These are phyloP conservation scores for Acanthurus lineatus DNA, from an alignment of 2,797 vertebrate species.

Conservation along the genomic window DNA sequence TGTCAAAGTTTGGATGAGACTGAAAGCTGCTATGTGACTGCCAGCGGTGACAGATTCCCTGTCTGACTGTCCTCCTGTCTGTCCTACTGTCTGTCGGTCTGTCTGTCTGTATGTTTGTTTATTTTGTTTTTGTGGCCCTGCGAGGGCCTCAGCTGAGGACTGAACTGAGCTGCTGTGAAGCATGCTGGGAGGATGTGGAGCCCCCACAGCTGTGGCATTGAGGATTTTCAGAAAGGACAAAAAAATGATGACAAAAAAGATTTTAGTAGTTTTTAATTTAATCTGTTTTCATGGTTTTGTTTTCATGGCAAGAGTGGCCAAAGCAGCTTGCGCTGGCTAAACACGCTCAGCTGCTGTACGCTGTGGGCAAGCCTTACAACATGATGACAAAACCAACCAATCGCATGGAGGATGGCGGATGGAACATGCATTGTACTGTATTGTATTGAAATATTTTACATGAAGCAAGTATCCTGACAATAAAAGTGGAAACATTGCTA, in stretches of 20 bases:
- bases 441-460: constrained; percentile 99
- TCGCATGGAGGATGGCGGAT: constrained; percentile 86
- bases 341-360: constrained; percentile 84
- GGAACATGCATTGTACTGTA: constrained; percentile 99
- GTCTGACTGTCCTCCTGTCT: constrained; percentile 72
- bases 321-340: constrained; percentile 86
- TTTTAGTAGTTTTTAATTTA: constrained; percentile 89
- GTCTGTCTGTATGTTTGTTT: constrained; percentile 34
- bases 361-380: constrained; percentile 94
- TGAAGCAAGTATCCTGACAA: constrained; percentile 99
- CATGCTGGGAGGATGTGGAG: constrained; percentile 76
- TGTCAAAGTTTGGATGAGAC: constrained; percentile 78
- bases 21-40: constrained; percentile 89
- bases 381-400: constrained; percentile 85
- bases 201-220: constrained; percentile 69
- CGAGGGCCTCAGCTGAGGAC: constrained; percentile 78
- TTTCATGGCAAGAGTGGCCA: constrained; percentile 77
- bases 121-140: constrained; percentile 48
- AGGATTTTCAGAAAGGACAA: constrained; percentile 77
- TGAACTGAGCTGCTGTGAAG: constrained; percentile 83
- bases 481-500: constrained; percentile 91
- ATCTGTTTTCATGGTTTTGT: constrained; percentile 85
- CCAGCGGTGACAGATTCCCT: constrained; percentile 82
- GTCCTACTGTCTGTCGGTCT: constrained; percentile 55
- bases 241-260: constrained; percentile 81